Base-by-base conservation (phyloP, 2,888 invertebrate genomes). In the Alviniconcha strummeri region DNA sequence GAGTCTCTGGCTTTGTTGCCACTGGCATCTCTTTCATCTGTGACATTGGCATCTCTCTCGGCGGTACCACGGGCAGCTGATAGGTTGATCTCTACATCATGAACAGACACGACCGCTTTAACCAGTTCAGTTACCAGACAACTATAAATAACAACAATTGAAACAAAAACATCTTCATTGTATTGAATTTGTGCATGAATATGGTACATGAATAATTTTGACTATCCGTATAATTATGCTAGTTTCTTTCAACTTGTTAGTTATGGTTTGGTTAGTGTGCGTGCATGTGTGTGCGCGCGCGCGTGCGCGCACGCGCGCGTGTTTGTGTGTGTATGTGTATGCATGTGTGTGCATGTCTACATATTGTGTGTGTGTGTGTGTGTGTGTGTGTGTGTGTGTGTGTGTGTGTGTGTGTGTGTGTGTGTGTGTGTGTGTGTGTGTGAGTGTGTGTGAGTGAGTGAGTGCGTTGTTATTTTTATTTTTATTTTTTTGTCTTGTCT, bases 361-460 rank as follows among this genome's bases (percentile, higher is more conserved):
- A 36, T 36, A 36, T 36, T n/a, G n/a, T n/a, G n/a, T n/a, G n/a
- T 64, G 15, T 64, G 15, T 64, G 15, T 64, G 15, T 64, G 15
- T 64, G 15, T 64, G 15, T 64, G 15, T 64, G 15, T 64, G 13
- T 36, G 52, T 72, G 52, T 36, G 52, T 64, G 15, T 64, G 15
- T 64, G 64, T 64, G 15, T 64, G 15, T 72, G 13, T 36, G 52
- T 72, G 13, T 36, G 52, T 36, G 52, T 5, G 36, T n/a, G 13
- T 72, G 13, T 72, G 72, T 72, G 72, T 72, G 72, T 72, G 69
- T 69, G 69, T 69, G 69, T 69, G 69, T 69, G 69, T 69, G 7
- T 69, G 69, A n/a, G 72, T 72, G 72, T 72, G 72, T 72, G 69
- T 69, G 69, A 11, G 69, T 69, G 69, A 11, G 69, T 69, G 7